These are phyloP conservation scores for Hymenochirus boettgeri DNA, from an alignment of 2,113 vertebrate species.

Conservation along the genomic window DNA sequence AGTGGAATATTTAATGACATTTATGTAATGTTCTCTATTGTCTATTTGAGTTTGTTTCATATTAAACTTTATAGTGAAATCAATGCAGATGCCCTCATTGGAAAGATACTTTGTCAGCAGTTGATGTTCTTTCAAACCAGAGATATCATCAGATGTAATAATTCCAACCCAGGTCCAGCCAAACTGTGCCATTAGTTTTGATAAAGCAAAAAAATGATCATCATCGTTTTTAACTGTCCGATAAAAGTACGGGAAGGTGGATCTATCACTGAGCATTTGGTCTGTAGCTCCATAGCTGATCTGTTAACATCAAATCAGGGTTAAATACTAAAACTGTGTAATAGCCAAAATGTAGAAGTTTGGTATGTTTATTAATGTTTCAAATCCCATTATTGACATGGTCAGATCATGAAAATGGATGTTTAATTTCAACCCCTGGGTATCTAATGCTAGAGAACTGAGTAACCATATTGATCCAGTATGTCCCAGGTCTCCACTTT, in stretches of 20 bases:
- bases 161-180: slow-evolving; percentile 22
- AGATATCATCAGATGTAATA: slow-evolving; percentile 1
- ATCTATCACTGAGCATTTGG: neutral
- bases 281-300: slow-evolving; percentile 13
- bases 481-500: too few relatives aligned
- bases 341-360: too few relatives aligned
- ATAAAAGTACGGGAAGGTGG: neutral
- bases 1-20: neutral
- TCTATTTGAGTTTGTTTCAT: neutral
- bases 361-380: too few relatives aligned
- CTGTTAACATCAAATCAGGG: neutral
- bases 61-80: neutral
- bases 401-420: too few relatives aligned
- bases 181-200: slow-evolving; percentile 1
- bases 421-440: too few relatives aligned
- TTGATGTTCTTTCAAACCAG: neutral
- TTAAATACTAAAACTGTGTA: too few relatives aligned
- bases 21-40: neutral
- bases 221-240: neutral
- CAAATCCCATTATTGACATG: too few relatives aligned
- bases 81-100: neutral
- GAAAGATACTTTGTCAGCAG: neutral
- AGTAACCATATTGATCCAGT: too few relatives aligned
- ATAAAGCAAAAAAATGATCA: neutral
- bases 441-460: too few relatives aligned